Conservation (phyloP, 2,113 vertebrate species). For the Pangasianodon hypophthalmus region DNA sequence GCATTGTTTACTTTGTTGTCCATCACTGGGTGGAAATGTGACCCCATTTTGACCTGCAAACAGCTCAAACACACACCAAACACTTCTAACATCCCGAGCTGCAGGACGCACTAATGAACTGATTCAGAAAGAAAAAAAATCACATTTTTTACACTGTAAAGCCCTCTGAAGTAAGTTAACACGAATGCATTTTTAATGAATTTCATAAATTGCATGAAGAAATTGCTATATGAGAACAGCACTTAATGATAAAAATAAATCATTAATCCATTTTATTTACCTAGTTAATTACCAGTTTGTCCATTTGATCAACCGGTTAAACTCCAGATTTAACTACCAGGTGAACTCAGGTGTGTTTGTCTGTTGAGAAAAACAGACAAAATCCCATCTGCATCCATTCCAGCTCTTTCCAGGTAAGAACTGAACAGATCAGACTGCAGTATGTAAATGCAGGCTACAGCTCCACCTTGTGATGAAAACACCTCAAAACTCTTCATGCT, state of each 20-base stretch:
- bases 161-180: neutral
- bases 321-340: too few relatives aligned
- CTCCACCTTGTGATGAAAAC: conserved; percentile 17
- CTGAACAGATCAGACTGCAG: neutral
- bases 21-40: neutral
- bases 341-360: too few relatives aligned
- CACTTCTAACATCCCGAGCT: neutral
- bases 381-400: neutral
- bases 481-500: neutral
- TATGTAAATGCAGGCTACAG: neutral
- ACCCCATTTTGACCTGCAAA: neutral
- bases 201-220: neutral
- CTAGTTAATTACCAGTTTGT: neutral
- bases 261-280: neutral
- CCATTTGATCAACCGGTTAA: too few relatives aligned
- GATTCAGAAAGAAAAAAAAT: neutral
- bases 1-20: neutral
- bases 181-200: neutral
- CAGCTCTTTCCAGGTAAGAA: neutral
- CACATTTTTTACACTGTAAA: too few relatives aligned
- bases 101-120: neutral
- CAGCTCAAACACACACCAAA: neutral
- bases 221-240: too few relatives aligned
- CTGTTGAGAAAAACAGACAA: too few relatives aligned
- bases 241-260: neutral